Evolutionary conservation across 2,113 vertebrate genomes (phyloP).

Genomic region (pig (Sus scrofa)): T2T-Sscrofa CM000824.6:55964501-55965000

Average conservation of each 20-base stretch:
- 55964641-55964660: background rate
- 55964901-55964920: background rate
- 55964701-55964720: too few relatives aligned
- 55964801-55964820: background rate
- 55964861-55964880: background rate
- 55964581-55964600: background rate
- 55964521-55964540: background rate
- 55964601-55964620: too few relatives aligned
- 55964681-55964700: too few relatives aligned
- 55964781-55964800: too few relatives aligned
- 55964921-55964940: background rate
- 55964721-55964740: too few relatives aligned
- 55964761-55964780: too few relatives aligned
- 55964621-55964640: background rate
- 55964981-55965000: background rate
- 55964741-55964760: too few relatives aligned
- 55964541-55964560: background rate
- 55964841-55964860: background rate
- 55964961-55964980: background rate
- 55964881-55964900: background rate
- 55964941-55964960: background rate
- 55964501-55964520: background rate
- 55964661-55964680: accelerated
- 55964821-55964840: background rate
- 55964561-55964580: background rate